Base-by-base conservation (phyloP, 2,113 vertebrate species). In the Callopanchax toddi region DNA sequence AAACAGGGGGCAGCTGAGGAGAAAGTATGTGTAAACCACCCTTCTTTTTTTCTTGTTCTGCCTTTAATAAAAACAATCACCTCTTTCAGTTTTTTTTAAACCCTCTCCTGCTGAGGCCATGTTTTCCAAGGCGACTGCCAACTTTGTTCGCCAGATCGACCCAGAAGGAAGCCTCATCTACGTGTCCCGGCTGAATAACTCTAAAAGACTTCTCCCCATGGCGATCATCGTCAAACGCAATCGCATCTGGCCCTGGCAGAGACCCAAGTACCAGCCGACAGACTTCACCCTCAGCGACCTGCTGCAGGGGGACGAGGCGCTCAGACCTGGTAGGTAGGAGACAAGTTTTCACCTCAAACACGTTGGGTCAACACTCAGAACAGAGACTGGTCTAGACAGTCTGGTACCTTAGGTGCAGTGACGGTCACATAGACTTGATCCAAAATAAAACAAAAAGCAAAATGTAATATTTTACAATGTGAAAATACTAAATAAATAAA, bases 101-200 rank as follows among this genome's bases (percentile, higher is more conserved):
- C 32, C 40, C 25, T 60, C 25, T 0, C 52, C 25, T 8, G 42
- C 37, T 3, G 20, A 64, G 69, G 87, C 64, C 60, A 97, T 98
- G 97, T 97, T 98, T 91, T 93, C 94, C 70, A 97, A 94, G 79
- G 96, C 95, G 65, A 96, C 95, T 1, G 91, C 85, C 81, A 94
- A 92, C 80, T 95, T 98, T 0, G 88, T 98, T 63, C 93, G 61
- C 61, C 93, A 96, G 83, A 91, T 94, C 18, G 96, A 95, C 60
- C 69, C 75, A 0, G 92, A 91, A 4, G 95, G 96, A 57, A 85
- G 91, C 56, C 87, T 98, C 81, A 96, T 97, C 66, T 86, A 94
- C 0, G 92, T 96, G 23, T 92, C 91, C 7, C 81, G 93, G 13
- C 15, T 95, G 32, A 97, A 94, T 0, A 91, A 97, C 76, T 95